These are phyloP conservation scores for Callipepla californica DNA, from an alignment of 2,113 vertebrate species.

Conservation along the genomic window DNA sequence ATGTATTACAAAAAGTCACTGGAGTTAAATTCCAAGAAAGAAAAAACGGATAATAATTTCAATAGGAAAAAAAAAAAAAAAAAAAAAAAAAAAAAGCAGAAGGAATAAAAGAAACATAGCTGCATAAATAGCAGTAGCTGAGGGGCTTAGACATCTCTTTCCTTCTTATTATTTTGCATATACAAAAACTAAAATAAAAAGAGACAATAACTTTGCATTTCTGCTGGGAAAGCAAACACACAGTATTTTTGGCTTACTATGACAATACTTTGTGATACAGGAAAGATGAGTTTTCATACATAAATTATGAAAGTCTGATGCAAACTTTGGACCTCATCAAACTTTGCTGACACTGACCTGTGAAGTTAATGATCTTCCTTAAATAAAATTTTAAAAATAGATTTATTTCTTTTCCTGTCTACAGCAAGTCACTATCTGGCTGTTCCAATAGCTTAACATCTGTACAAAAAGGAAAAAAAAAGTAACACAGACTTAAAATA, in stretches of 20 bases:
- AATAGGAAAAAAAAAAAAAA: neutral
- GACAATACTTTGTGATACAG: neutral
- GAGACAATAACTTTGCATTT: neutral
- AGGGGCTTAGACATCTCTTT: neutral
- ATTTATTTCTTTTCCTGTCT: neutral
- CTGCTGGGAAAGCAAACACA: neutral
- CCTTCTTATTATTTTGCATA: neutral
- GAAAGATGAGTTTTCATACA: neutral
- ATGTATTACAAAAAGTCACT: neutral
- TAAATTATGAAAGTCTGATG: neutral
- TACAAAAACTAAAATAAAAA: neutral
- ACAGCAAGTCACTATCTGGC: neutral
- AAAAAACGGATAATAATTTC: neutral
- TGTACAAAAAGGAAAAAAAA: neutral
- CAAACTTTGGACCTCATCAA: neutral
- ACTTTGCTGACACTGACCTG: neutral
- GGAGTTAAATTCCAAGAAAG: neutral
- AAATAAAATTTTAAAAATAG: neutral
- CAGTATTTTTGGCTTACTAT: neutral
- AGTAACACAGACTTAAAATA: accelerated
- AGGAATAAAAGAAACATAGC: too few species aligned
- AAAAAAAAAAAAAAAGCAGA: too few species aligned
- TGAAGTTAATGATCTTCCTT: neutral
- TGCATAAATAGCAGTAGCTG: neutral
- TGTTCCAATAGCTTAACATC: neutral